Evolutionary conservation across 2,797 vertebrate species (phyloP).

Genomic region (Microctenopoma lineatum): DNA sequence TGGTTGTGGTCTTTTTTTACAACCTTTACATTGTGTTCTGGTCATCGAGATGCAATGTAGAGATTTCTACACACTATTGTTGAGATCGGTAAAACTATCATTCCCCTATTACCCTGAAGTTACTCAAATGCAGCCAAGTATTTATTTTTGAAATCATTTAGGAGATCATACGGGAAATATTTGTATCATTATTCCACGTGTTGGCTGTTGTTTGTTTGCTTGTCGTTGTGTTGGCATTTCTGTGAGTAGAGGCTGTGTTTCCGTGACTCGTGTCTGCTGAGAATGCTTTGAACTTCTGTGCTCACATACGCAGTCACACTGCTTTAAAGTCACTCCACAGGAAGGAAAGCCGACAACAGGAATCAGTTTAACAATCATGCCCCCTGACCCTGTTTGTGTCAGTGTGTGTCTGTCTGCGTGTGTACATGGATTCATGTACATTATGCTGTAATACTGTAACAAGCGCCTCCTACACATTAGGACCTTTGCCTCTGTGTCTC

Average conservation of each 20-base stretch:
- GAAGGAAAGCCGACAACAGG: slow-evolving; percentile 77
- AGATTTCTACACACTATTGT: too few species aligned
- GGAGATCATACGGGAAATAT: background rate
- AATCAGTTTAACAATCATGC: slow-evolving; percentile 69
- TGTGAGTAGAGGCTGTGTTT: background rate
- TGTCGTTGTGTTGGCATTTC: background rate
- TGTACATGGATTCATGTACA: slow-evolving; percentile 36
- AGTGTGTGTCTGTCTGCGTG: slow-evolving; percentile 20
- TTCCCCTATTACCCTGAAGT: too few species aligned
- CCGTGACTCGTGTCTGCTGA: background rate
- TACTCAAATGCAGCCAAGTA: background rate
- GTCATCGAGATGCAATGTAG: too few species aligned
- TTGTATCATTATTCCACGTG: background rate
- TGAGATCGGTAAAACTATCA: too few species aligned
- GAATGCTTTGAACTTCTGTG: slow-evolving; percentile 14
- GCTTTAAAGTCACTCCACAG: slow-evolving; percentile 74
- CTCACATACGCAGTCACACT: slow-evolving; percentile 7
- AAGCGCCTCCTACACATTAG: slow-evolving; percentile 35
- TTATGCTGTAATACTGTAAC: slow-evolving; percentile 41
- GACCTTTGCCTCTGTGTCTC: slow-evolving; percentile 18
- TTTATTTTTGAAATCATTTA: background rate
- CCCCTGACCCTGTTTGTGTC: slow-evolving; percentile 49
- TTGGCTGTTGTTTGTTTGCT: background rate
- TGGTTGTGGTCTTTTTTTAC: too few species aligned
- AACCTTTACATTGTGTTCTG: too few species aligned